Percentiles rank a stretch among this genome's conserved stretches.
These are phyloP conservation scores for Chironomus tepperi DNA, from an alignment of 1,140 invertebrate species.

Conservation along the genomic window DNA sequence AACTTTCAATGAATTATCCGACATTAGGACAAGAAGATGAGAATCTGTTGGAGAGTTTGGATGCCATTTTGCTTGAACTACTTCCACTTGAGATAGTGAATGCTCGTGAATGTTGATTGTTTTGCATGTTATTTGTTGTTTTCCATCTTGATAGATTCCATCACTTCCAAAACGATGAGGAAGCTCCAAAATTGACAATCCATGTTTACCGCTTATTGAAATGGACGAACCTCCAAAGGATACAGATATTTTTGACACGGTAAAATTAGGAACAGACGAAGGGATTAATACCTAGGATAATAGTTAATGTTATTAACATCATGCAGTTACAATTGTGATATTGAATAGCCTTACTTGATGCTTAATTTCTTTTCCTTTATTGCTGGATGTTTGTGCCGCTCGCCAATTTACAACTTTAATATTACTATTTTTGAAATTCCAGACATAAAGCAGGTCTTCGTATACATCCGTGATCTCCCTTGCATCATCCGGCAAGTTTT, in stretches of 20 bases:
- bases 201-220: conserved; percentile 35
- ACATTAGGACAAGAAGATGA: conserved; percentile 68
- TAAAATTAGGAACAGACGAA: conserved; percentile 33
- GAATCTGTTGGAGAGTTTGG: conserved; percentile 65
- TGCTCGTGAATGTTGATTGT: conserved; percentile 28
- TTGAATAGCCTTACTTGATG: conserved; percentile 29
- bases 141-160: conserved; percentile 36
- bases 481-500: not conserved
- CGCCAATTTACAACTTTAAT: conserved; percentile 36
- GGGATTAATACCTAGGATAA: conserved; percentile 35
- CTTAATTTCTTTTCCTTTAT: conserved; percentile 23
- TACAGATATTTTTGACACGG: conserved; percentile 37
- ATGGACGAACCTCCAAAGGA: conserved; percentile 38
- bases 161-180: conserved; percentile 40
- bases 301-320: not conserved
- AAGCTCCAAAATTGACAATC: conserved; percentile 38
- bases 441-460: conserved; percentile 36
- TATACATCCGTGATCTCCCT: not conserved
- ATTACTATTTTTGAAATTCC: conserved; percentile 32
- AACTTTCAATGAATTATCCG: conserved; percentile 67
- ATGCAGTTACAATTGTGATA: not conserved
- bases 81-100: conserved; percentile 43
- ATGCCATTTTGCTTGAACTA: conserved; percentile 69
- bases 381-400: conserved; percentile 26
- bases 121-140: conserved; percentile 32